phyloP scores from a whole-genome alignment of 2,888 invertebrate species.

The Salpingus planirostris region DNA sequence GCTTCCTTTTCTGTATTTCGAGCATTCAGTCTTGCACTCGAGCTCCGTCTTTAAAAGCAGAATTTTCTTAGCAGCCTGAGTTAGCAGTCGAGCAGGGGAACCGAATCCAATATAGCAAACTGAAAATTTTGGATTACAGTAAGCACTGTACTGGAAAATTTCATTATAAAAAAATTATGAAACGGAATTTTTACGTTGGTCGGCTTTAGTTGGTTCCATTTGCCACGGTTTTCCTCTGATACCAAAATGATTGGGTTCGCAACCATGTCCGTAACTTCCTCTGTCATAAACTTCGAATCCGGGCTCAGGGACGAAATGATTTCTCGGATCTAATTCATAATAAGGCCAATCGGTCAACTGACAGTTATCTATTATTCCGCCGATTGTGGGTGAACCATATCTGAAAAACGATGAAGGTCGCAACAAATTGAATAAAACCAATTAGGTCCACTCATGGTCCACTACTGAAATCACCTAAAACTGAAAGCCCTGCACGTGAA shows the following conservation, averaged over 20 bases:
- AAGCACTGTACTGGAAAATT: background rate
- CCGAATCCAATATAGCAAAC: slow-evolving; percentile 74
- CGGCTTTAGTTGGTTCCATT: slow-evolving; percentile 24
- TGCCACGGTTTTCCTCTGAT: slow-evolving; percentile 29
- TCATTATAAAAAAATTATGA: background rate
- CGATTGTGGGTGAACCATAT: slow-evolving; percentile 57
- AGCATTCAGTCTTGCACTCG: slow-evolving; percentile 64
- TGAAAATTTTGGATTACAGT: slow-evolving; percentile 29
- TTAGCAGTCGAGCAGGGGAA: slow-evolving; percentile 61
- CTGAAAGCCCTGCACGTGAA: slow-evolving; percentile 77
- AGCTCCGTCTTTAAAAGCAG: slow-evolving; percentile 56
- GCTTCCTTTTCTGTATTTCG: slow-evolving; percentile 45
- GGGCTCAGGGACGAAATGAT: slow-evolving; percentile 50
- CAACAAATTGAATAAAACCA: background rate
- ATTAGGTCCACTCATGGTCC: background rate
- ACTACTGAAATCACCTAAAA: slow-evolving; percentile 49
- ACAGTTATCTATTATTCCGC: slow-evolving; percentile 64
- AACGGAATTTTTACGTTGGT: slow-evolving; percentile 28
- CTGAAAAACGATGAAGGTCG: slow-evolving; percentile 36
- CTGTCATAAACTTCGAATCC: slow-evolving; percentile 71
- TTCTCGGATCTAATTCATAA: slow-evolving; percentile 52
- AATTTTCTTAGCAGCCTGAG: slow-evolving; percentile 55
- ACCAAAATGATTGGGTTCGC: slow-evolving; percentile 57
- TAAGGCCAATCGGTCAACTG: slow-evolving; percentile 66
- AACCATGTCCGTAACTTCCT: slow-evolving; percentile 74